Evolutionary conservation across 2,113 vertebrate genomes (phyloP), one percentile per base, ranked within the genome.

Genomic region (Malaclemys terrapin): DNA sequence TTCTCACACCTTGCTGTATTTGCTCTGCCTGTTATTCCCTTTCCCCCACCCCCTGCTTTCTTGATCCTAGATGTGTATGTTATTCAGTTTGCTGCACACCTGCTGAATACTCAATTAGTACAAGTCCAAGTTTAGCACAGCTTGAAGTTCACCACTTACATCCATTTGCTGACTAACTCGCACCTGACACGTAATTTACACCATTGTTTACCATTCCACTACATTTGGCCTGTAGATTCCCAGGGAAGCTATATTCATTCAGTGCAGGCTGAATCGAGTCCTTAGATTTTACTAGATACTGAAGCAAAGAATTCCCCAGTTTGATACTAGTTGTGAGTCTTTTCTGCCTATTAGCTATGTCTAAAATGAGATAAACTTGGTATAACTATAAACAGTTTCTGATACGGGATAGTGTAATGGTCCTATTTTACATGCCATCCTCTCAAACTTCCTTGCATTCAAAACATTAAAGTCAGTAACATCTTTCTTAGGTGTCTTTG

Each of bases 401-500:
- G 42, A 72, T 20, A 38, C 2, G 7, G 19, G 20, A 38, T 38
- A 72, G 24, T 56, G 29, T 47, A 56, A 75, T n/a, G 35, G 57
- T 49, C 45, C 29, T 50, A 45, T 24, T 76, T 84, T 47, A 84
- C 31, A 45, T 59, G 12, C 45, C 24, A 11, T 38, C 9, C 16
- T 82, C 52, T 81, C 24, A 85, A 52, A 50, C 42, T 62, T 29
- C 10, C n/a, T 25, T 47, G 27, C 57, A 80, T 9, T 20, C 14
- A 31, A 53, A 29, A 54, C 31, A 80, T 54, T 85, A 45, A 79
- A 65, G 27, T 29, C 24, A 17, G 49, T 19, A 38, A 91, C 22
- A 25, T 80, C 38, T 90, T n/a, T 93, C 86, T 59, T 84, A 99
- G 99, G 98, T 99, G 72, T 95, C 99, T 88, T 94, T 99, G 56